Base-by-base conservation (phyloP, 2,888 invertebrate species). In the Torymus aiolomorphi region DNA sequence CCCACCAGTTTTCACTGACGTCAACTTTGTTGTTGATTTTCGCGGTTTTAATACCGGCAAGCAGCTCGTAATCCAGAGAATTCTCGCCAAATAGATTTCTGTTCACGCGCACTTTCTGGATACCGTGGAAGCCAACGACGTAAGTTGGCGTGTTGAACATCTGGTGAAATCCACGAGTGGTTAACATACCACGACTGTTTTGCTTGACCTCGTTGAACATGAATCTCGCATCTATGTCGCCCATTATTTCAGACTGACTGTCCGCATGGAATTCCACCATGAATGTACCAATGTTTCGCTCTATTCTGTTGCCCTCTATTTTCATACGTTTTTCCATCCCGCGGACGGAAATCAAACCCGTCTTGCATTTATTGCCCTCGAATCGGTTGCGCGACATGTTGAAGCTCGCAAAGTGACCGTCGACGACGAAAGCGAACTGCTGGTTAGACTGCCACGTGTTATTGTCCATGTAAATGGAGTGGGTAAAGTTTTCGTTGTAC, bases 311-410 rank as follows among this genome's bases (percentile, higher is more conserved):
- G 62, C 94, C 93, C 85, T 95, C 94, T 78, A 99, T 95, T 79
- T 94, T 93, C 91, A 99, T 93, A 86, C 96, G 95, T 91, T 99
- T 99, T 90, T 99, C 99, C 98, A 99, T 99, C 11, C 99, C 99
- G 80, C 94, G 93, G 42, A 98, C 92, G 0, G 95, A 93, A 14
- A 98, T 92, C 51, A 98, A 90, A 0, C 98, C 97, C 14, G 92
- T 92, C 85, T 94, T 94, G 86, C 99, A 99, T 54, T 92, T 91
- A 88, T 99, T 99, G 78, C 96, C 95, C 1, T 94, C 93, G 87
- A 98, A 98, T 8, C 93, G 91, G 89, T 97, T 98, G 76, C 94
- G 94, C 0, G 96, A 95, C 52, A 99, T 94, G 86, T 97, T 98
- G 0, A 98, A 94, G 81, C 94, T 94, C 0, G 98, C 95, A 89